A percentile compares a stretch with the other conserved stretches of the same genome.
Conservation (phyloP, 23 tunicate species). For the Diplosoma virens region DNA sequence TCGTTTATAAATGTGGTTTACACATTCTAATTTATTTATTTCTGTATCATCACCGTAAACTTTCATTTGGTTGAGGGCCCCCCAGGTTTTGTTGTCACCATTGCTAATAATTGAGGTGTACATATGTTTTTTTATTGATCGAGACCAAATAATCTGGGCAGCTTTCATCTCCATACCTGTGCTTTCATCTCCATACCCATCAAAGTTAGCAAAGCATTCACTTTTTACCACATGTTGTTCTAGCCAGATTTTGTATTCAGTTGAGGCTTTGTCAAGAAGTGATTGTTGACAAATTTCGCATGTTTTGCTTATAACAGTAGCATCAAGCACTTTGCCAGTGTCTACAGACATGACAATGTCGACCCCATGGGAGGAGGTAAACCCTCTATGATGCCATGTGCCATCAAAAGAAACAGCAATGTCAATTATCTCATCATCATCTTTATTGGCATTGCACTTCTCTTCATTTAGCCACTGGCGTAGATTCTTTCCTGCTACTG, state of each 20-base stretch:
- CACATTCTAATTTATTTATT: conserved; percentile 17
- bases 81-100: conserved; percentile 35
- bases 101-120: not conserved
- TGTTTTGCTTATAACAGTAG: conserved; percentile 16
- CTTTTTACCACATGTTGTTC: conserved; percentile 7
- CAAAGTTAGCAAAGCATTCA: not conserved
- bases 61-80: conserved; percentile 10
- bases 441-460: not conserved
- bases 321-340: conserved; percentile 27
- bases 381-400: conserved; percentile 30
- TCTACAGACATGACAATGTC: conserved; percentile 22
- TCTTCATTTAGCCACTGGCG: not conserved
- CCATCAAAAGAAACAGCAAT: conserved; percentile 23
- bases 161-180: conserved; percentile 23
- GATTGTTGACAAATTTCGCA: not conserved
- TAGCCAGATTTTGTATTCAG: conserved; percentile 2
- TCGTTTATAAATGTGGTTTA: conserved; percentile 32
- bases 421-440: conserved; percentile 9
- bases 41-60: not conserved
- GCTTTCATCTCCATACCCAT: conserved; percentile 29
- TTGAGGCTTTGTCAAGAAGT: not conserved
- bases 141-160: conserved; percentile 20
- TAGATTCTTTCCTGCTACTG: not conserved
- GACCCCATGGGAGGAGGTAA: conserved; percentile 20
- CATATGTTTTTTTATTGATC: conserved; percentile 6